Evolutionary conservation across 1,140 invertebrate species (phyloP).

Genomic region (Vollenhovia emeryi): DNA sequence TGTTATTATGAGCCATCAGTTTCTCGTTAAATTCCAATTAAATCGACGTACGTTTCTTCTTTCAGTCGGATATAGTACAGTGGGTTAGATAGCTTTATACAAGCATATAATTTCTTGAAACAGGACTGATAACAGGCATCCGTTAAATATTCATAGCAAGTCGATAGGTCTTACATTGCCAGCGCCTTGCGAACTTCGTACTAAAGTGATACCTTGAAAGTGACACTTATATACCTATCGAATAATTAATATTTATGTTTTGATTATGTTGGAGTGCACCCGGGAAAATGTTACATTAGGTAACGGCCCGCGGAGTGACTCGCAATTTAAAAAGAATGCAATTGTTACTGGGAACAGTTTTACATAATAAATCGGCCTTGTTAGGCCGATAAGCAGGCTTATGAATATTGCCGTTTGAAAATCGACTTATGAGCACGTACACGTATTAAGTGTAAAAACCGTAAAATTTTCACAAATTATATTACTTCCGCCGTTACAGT

Average conservation of each 20-base stretch:
- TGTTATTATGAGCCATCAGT: constrained; percentile 18
- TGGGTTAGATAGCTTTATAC: constrained; percentile 55
- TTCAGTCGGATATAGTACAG: constrained; percentile 23
- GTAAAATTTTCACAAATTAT: neutral
- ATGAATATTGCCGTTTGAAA: neutral
- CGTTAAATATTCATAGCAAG: constrained; percentile 58
- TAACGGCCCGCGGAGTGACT: neutral
- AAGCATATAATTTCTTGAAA: constrained; percentile 49
- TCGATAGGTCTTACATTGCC: constrained; percentile 38
- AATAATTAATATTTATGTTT: constrained; percentile 46
- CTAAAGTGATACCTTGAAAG: constrained; percentile 45
- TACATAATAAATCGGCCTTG: neutral
- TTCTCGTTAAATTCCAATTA: constrained; percentile 42
- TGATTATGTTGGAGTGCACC: neutral
- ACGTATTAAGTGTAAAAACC: neutral
- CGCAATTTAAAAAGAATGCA: neutral
- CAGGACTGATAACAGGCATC: constrained; percentile 25
- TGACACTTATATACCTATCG: neutral
- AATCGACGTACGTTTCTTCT: constrained; percentile 4
- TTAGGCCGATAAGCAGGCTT: neutral
- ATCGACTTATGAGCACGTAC: neutral
- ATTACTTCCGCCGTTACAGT: neutral
- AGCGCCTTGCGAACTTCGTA: neutral
- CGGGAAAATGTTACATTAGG: neutral
- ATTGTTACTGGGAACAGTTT: neutral